Evolutionary conservation across 2,888 invertebrate genomes (phyloP), one percentile per base, ranked within the genome.

Genomic region (Drosophila nr. medialis): DNA sequence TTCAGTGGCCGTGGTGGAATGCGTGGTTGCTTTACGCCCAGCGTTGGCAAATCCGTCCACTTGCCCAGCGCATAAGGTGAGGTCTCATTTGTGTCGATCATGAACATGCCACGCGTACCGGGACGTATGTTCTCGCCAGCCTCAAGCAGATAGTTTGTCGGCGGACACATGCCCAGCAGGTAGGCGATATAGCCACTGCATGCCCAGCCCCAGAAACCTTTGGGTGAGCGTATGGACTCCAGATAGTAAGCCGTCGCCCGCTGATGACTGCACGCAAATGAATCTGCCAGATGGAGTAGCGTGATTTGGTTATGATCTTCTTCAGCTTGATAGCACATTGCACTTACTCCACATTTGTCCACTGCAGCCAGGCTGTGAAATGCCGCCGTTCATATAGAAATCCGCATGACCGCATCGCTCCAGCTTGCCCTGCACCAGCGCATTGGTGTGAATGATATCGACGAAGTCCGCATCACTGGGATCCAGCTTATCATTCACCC

Each of bases 311-410:
- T 2, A 0, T 18, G 6, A 13, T 15, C 2, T 21, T 18, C 7
- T 27, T 36, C 5, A 18, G 49, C 10, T 21, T 42, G 29, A n/a
- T 1, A 4, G 3, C 30, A 21, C 27, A 0, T 0, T 30, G 0
- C 40, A 55, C 45, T n/a, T 29, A 66, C 66, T 79, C 92, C 91
- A 84, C 91, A 67, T 93, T 93, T 93, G 94, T 93, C 73, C 75
- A 42, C 72, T 72, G 87, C 96, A 96, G 1, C 96, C 96, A 0
- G 96, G 96, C 79, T 96, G 96, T 45, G 94, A 93, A 30, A 95
- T 93, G 0, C 96, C 96, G 0, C 96, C 96, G 83, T 96, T 96
- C 90, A 96, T 94, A 83, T 95, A 96, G 88, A 96, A 96, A 84
- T 96, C 96, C 0, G 95, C 94, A 86, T 96, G 95, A 0, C 96